Base-by-base conservation (phyloP, 2,113 vertebrate genomes). In the Cyprinodon brontotheroides region DNA sequence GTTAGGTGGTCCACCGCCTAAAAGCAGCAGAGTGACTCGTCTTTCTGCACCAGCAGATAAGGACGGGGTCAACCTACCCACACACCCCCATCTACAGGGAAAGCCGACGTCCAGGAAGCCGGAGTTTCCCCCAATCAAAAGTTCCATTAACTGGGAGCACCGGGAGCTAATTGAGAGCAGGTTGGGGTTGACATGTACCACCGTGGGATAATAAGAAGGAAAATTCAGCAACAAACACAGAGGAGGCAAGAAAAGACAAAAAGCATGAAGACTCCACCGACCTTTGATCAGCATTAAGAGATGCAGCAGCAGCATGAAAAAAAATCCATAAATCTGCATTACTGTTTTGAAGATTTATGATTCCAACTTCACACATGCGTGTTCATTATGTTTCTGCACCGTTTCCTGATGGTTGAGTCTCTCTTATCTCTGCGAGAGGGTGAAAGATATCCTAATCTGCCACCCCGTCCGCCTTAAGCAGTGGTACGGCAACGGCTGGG, bases 71-170 rank as follows among this genome's bases (percentile, higher is more conserved):
- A 60, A 72, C 79, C 83, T 82, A 83, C 60, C 37, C 48, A 11
- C 12, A n/a, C 40, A 17, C 15, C 68, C 9, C 80, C 82, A 60
- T 69, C 81, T 78, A 65, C 68, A 60, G 75, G 70, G 59, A 70
- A 71, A 45, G 37, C 13, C 48, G 41, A 69, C 47, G 48, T 65
- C 73, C 81, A 70, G 84, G 76, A 89, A 89, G 81, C 80, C 67
- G 3, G 36, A 69, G 65, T 83, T 86, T 79, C 81, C 67, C 83
- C 89, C 86, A 91, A 92, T 90, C 89, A 92, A 87, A 93, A 88
- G 89, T 92, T 92, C 91, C 84, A 93, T 92, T 92, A 92, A 93
- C 91, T 89, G 90, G 90, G 64, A 89, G 85, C 86, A 69, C 84
- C 47, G 64, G 81, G 83, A 91, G 87, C 90, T 90, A 92, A 92